Conservation (phyloP, 2,888 invertebrate genomes). For the Laspeyria flexula region DNA sequence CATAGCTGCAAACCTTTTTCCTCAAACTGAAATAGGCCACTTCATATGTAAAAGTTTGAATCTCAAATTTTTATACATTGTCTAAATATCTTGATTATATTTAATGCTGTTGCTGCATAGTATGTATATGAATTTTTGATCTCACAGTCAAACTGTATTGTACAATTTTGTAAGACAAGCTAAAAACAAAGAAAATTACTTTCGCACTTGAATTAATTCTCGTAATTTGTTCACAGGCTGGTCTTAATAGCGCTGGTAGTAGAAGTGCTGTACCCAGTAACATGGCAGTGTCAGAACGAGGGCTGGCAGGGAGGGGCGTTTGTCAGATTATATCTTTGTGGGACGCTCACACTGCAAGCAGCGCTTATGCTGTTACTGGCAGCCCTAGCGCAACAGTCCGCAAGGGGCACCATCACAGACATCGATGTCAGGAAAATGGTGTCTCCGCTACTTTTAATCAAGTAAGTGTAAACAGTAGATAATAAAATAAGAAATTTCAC, state of each 20-base stretch:
- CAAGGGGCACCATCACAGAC: constrained; percentile 92
- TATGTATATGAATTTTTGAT: no score
- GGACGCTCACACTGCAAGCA: constrained; percentile 88
- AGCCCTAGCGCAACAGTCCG: constrained; percentile 89
- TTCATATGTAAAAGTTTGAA: no score
- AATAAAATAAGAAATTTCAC: no score
- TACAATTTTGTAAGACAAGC: no score
- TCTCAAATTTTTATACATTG: no score
- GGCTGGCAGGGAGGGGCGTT: constrained; percentile 90
- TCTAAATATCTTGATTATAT: no score
- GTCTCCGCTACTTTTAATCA: constrained; percentile 89
- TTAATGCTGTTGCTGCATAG: no score
- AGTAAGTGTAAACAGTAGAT: constrained; percentile 76
- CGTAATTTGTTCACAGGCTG: constrained; percentile 81
- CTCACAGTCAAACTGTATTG: no score
- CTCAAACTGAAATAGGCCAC: no score
- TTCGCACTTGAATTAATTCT: no score
- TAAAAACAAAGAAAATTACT: no score
- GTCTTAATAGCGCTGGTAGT: constrained; percentile 88
- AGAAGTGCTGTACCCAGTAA: constrained; percentile 87
- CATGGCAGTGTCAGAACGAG: constrained; percentile 89
- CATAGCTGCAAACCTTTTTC: no score
- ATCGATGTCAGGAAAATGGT: constrained; percentile 89
- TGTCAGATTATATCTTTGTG: constrained; percentile 90
- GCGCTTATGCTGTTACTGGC: constrained; percentile 88